These are phyloP conservation scores for Caenorhabditis parvicauda DNA, from an alignment of 2,888 invertebrate genomes.

Conservation along the genomic window DNA sequence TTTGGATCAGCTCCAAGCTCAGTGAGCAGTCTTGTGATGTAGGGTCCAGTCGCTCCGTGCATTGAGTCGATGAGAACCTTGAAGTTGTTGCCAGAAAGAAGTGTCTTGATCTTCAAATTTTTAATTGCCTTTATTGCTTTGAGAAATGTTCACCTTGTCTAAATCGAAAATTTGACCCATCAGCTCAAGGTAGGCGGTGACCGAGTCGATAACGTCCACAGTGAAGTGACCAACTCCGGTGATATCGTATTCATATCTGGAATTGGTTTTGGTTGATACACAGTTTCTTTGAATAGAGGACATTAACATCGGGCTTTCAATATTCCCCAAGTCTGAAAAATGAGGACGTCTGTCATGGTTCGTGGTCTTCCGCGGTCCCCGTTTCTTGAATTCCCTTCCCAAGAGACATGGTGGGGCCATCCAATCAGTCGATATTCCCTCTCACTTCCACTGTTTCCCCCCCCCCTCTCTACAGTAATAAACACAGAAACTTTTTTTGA, in stretches of 20 bases:
- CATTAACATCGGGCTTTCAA: constrained; percentile 69
- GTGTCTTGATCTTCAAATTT: background rate
- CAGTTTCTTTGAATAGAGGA: too few species aligned
- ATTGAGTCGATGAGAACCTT: constrained; percentile 87
- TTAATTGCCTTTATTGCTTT: background rate
- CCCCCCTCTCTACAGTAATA: too few species aligned
- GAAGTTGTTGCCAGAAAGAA: constrained; percentile 68
- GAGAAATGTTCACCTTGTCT: constrained; percentile 54
- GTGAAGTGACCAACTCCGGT: constrained; percentile 73
- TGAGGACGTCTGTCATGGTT: too few species aligned
- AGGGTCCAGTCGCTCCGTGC: constrained; percentile 97
- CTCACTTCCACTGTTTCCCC: too few species aligned
- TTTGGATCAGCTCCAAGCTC: constrained; percentile 77
- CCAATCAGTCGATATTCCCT: too few species aligned
- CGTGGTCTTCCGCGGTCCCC: too few species aligned
- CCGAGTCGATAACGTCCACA: constrained; percentile 87
- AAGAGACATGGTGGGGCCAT: too few species aligned
- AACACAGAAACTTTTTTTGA: too few species aligned
- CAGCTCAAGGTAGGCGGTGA: constrained; percentile 80
- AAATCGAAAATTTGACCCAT: constrained; percentile 99
- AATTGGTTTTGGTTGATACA: background rate
- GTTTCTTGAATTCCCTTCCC: too few species aligned
- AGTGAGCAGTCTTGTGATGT: constrained; percentile 84
- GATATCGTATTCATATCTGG: constrained; percentile 39
- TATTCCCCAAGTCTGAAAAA: too few species aligned